Base-by-base conservation (phyloP, 2,797 vertebrate genomes). In the Gouania willdenowi region DNA sequence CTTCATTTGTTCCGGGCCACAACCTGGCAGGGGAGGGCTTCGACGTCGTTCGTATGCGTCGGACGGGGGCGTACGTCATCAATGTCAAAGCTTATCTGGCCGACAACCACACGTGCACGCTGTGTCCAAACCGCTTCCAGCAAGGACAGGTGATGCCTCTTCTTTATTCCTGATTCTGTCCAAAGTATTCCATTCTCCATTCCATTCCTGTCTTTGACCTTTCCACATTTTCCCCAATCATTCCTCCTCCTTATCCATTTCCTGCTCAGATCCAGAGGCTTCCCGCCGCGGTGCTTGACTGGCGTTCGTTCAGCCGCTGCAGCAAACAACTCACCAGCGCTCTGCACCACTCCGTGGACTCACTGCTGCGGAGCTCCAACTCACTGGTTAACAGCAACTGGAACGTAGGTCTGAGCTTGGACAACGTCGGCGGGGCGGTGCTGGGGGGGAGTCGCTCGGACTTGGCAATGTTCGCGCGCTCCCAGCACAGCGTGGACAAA, bases 11-110 rank as follows among this genome's bases (percentile, higher is more conserved):
- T 19, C 93, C 93, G 0, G 92, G 92, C 1, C 66, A 89, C 6
- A 86, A 85, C 66, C 79, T 92, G 40, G 90, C 88, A 0, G 93
- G 93, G 2, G 92, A 93, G 28, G 92, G 93, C 1, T 76, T 95
- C 4, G 91, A 94, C 2, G 88, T 95, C 55, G 92, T 92, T 38
- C 82, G 57, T 2, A 87, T 95, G 85, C 79, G 34, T 7, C 87
- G 82, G 7, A 91, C 87, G 1, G 85, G 87, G 4, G 88, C 88
- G 0, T 91, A 89, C 25, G 74, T 91, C 57, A 90, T 91, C 28
- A 84, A 90, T 6, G 74, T 89, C 20, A 87, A 87, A 66, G 73
- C 75, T 26, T 66, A 83, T 36, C 32, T 78, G 36, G 60, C 3
- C 8, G 66, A 81, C 41, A 88, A 89, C 44, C 17, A 43, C 43